Conservation (phyloP, 2,797 vertebrate genomes). For the Phoeniculus purpureus region DNA sequence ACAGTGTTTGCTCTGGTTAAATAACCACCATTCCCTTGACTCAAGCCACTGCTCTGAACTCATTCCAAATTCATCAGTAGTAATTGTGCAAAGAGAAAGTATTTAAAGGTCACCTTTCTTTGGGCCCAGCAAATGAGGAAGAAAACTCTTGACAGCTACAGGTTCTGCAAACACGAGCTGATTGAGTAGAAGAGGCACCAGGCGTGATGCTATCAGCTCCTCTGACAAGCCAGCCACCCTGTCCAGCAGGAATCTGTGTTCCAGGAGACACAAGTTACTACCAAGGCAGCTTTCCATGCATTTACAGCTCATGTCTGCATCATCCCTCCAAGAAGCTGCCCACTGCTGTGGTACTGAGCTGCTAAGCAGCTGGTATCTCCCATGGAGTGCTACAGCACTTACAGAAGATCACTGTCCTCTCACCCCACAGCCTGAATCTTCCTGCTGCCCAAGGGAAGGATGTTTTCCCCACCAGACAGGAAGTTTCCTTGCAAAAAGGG, state of each 20-base stretch:
- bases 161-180: slow-evolving; percentile 95
- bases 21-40: background rate
- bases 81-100: background rate
- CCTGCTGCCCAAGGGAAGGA: background rate
- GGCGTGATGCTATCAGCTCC: slow-evolving; percentile 87
- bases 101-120: slow-evolving; percentile 85
- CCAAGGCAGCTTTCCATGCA: background rate
- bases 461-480: background rate
- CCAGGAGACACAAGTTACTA: slow-evolving; percentile 27
- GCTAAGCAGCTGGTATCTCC: background rate
- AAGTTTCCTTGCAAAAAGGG: background rate
- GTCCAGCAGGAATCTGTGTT: slow-evolving; percentile 90
- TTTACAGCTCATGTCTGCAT: background rate
- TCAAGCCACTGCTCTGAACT: background rate
- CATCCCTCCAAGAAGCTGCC: background rate
- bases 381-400: accelerated
- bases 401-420: background rate
- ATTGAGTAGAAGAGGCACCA: slow-evolving; percentile 93
- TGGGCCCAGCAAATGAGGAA: slow-evolving; percentile 94
- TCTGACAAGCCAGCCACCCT: slow-evolving; percentile 90
- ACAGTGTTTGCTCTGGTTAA: background rate
- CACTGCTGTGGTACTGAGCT: background rate
- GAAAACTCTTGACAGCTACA: slow-evolving; percentile 95
- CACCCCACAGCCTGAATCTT: background rate
- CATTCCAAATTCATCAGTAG: background rate